Base-by-base conservation (phyloP, 2,797 vertebrate genomes). In the Macroramphosus scolopax region DNA sequence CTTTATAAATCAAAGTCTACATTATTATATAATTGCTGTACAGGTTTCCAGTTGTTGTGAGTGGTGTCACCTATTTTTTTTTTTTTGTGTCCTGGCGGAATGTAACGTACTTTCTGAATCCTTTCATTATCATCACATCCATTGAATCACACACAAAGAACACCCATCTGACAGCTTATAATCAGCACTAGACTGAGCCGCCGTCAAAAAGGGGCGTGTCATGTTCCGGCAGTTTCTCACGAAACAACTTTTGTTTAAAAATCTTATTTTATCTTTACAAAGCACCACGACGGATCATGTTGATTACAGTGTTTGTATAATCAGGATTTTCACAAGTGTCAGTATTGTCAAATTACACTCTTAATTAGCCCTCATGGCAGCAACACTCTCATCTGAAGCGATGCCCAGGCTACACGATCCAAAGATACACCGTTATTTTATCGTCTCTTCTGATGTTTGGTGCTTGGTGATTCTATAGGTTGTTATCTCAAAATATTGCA, bases 51-150 rank as follows among this genome's bases (percentile, higher is more conserved):
- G 49, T 32, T 41, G 24, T 34, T 59, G 33, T 28, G 32, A 52
- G 29, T 0, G 0, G 6, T 11, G 41, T 17, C 28, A 36, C 38
- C 33, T n/a, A 46, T 31, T 48, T 34, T 12, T 16, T 1, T 22
- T 18, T n/a, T 32, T 31, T 33, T 9, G 11, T 10, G 11, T 32
- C 34, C 7, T 33, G 17, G 11, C 20, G n/a, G 10, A 12, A 31
- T 42, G 33, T 46, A 40, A 74, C 59, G 18, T 22, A 29, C 13
- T 5, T 17, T 13, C 17, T 3, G 25, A 49, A 62, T 56, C 50
- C 51, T 40, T 62, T 46, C 50, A 76, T 74, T 67, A 68, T 58
- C 68, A 80, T 80, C 69, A 79, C 58, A 73, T 46, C 66, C 49
- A 66, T 64, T 78, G 63, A 83, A 35, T 71, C 42, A 8, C 26